A percentile compares a stretch with the other conserved stretches of the same genome.
Evolutionary conservation across 1,140 invertebrate genomes (phyloP).

Genomic region (Diorhabda sublineata): DNA sequence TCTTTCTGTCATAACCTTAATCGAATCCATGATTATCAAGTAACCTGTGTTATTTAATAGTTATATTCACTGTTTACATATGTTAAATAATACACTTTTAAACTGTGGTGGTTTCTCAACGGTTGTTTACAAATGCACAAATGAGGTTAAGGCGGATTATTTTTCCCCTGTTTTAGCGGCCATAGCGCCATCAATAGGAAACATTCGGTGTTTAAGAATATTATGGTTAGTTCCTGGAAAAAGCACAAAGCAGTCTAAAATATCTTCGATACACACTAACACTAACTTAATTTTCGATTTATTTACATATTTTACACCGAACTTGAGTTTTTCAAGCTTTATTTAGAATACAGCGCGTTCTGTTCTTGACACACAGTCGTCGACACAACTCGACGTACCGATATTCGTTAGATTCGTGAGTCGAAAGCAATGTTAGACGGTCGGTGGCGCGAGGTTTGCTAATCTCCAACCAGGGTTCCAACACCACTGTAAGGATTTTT

Average conservation of each 20-base stretch:
- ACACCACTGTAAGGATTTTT: conserved; percentile 32
- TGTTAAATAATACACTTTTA: background rate
- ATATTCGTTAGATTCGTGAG: conserved; percentile 24
- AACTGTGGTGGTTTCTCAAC: conserved; percentile 14
- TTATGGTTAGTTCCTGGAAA: conserved; percentile 29
- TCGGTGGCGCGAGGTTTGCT: conserved; percentile 31
- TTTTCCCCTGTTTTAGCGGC: conserved; percentile 43
- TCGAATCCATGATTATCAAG: conserved; percentile 11
- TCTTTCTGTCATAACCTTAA: conserved; percentile 1
- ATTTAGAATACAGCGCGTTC: conserved; percentile 31
- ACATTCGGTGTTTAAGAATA: conserved; percentile 39
- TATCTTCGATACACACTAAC: conserved; percentile 23
- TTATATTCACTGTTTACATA: background rate
- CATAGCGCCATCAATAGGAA: conserved; percentile 43
- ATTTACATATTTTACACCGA: conserved; percentile 31
- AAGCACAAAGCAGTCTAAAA: conserved; percentile 14
- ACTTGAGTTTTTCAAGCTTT: conserved; percentile 28
- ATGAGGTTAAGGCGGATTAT: conserved; percentile 44
- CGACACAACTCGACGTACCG: conserved; percentile 28
- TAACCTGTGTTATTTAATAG: conserved; percentile 3
- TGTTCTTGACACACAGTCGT: conserved; percentile 30
- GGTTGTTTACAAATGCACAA: conserved; percentile 35
- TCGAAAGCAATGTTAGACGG: conserved; percentile 26
- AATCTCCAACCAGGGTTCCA: conserved; percentile 28
- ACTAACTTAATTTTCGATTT: conserved; percentile 23